Conservation (phyloP, 2,888 invertebrate genomes). For the Entomobrya proxima region DNA sequence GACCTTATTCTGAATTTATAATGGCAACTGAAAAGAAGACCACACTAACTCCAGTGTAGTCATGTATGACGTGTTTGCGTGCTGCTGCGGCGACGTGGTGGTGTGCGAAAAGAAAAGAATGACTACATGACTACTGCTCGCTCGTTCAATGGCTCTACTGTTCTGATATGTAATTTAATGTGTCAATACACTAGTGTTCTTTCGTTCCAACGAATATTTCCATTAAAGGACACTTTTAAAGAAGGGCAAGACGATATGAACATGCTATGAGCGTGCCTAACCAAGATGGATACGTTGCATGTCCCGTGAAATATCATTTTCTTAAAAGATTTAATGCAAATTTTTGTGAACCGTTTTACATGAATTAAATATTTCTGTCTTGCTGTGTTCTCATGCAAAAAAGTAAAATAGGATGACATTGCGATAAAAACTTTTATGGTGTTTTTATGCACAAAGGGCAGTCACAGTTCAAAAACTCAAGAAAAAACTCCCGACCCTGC, state of each 20-base stretch:
- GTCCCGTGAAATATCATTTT: not conserved
- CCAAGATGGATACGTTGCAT: too few relatives aligned
- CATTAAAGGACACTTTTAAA: conserved; percentile 1
- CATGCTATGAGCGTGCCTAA: too few relatives aligned
- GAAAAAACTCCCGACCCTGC: not conserved
- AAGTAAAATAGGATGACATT: not conserved
- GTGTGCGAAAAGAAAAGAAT: too few relatives aligned
- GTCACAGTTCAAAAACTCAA: not conserved
- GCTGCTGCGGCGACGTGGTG: not conserved
- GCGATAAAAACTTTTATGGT: not conserved
- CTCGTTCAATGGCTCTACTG: too few relatives aligned
- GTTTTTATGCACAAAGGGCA: not conserved
- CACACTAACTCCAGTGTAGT: not conserved
- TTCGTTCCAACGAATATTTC: not conserved
- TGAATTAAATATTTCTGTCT: too few relatives aligned
- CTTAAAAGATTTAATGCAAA: conserved; percentile 14
- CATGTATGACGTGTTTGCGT: not conserved
- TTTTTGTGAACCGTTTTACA: too few relatives aligned
- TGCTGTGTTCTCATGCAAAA: too few relatives aligned
- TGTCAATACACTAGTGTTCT: too few relatives aligned
- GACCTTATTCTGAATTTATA: not conserved
- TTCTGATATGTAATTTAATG: too few relatives aligned
- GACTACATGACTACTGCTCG: too few relatives aligned
- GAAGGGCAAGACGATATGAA: not conserved
- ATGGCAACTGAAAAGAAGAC: not conserved